Conservation (phyloP, 2,888 invertebrate species). For the Laothoe populi region DNA sequence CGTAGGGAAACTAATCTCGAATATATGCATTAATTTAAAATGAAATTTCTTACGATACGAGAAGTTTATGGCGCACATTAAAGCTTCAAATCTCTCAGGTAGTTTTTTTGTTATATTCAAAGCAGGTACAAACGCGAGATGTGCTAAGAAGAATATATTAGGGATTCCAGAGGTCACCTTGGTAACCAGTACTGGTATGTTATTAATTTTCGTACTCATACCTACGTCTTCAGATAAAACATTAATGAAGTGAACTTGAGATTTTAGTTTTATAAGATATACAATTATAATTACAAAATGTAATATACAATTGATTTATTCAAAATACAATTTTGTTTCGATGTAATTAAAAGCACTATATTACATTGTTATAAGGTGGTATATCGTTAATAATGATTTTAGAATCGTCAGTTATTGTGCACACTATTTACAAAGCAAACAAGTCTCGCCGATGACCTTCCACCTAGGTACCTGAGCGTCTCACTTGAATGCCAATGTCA, state of each 20-base stretch:
- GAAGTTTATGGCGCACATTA: neutral
- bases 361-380: no score
- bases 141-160: neutral
- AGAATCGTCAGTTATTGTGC: constrained; percentile 10
- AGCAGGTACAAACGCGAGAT: constrained; percentile 7
- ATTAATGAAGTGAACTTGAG: neutral
- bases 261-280: no score
- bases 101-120: neutral
- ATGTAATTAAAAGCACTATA: no score
- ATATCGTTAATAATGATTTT: no score
- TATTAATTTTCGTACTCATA: neutral
- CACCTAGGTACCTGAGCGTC: constrained; percentile 65
- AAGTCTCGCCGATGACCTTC: constrained; percentile 64
- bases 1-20: neutral
- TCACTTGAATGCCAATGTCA: constrained; percentile 77
- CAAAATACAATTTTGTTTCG: no score
- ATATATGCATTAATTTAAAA: neutral
- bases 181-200: neutral
- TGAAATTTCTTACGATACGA: neutral
- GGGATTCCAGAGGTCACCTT: constrained; percentile 5
- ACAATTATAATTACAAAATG: no score
- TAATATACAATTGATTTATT: no score
- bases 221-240: neutral
- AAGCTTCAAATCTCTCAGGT: neutral
- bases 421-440: constrained; percentile 53